A percentile compares a stretch with the other conserved stretches of the same genome.
phyloP scores from a whole-genome alignment of 2,113 vertebrate genomes.

The Burhinus bistriatus region DNA sequence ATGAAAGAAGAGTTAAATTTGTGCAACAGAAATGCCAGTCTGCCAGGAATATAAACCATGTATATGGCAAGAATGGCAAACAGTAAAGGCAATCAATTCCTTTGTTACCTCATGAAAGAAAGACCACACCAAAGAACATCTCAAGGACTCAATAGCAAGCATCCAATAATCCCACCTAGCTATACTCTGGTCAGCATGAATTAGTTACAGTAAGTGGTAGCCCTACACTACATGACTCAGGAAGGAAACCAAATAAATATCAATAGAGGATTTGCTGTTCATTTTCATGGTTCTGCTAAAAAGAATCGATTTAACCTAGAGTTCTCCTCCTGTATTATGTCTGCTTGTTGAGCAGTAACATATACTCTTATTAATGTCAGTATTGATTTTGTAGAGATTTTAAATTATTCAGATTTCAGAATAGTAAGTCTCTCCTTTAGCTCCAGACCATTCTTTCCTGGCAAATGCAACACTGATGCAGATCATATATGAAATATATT shows the following conservation, averaged over 20 bases:
- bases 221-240: accelerated
- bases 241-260: neutral
- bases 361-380: neutral
- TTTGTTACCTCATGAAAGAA: neutral
- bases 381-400: neutral
- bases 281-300: neutral
- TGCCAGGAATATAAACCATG: neutral
- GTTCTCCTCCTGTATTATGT: neutral
- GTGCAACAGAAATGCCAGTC: neutral
- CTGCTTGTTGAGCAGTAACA: neutral
- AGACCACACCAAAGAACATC: neutral
- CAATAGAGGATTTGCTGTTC: neutral
- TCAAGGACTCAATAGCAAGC: neutral
- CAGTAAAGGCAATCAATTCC: neutral
- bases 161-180: neutral
- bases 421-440: neutral
- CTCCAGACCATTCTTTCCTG: neutral
- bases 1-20: neutral
- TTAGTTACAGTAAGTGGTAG: neutral
- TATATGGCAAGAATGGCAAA: neutral
- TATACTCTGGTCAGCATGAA: neutral
- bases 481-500: neutral
- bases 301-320: neutral
- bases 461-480: neutral
- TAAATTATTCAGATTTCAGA: neutral